phyloP scores from a whole-genome alignment of 2,113 vertebrate species.

The Dasyornis broadbenti region DNA sequence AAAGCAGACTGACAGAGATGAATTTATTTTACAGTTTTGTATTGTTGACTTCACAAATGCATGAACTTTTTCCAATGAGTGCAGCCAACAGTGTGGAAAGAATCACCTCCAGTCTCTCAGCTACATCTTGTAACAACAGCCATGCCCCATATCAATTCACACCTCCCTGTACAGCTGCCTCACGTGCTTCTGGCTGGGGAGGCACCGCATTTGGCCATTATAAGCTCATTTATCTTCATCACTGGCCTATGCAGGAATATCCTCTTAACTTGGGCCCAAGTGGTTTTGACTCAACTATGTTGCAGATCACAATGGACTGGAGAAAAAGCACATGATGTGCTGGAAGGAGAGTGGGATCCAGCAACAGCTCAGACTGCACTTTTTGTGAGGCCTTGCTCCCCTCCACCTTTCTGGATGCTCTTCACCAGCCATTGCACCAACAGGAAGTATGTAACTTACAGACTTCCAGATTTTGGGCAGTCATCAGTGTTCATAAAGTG shows the following conservation, averaged over 20 bases:
- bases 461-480: not conserved
- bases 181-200: not conserved
- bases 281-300: not conserved
- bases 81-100: not conserved
- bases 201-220: not conserved
- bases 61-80: not conserved
- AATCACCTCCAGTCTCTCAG: not conserved
- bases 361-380: not conserved
- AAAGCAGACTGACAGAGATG: not conserved
- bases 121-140: not conserved
- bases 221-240: not conserved
- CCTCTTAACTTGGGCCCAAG: not conserved
- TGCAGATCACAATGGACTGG: not conserved
- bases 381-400: not conserved
- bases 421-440: not conserved
- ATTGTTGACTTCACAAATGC: not conserved
- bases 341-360: not conserved
- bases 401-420: not conserved
- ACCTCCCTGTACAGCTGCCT: not conserved
- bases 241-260: not conserved
- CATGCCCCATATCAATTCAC: not conserved
- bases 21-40: not conserved
- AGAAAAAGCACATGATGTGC: not conserved
- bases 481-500: not conserved
- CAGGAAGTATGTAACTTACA: not conserved